These are phyloP conservation scores for Drosophila putrida DNA, from an alignment of 2,888 invertebrate genomes.

Conservation along the genomic window DNA sequence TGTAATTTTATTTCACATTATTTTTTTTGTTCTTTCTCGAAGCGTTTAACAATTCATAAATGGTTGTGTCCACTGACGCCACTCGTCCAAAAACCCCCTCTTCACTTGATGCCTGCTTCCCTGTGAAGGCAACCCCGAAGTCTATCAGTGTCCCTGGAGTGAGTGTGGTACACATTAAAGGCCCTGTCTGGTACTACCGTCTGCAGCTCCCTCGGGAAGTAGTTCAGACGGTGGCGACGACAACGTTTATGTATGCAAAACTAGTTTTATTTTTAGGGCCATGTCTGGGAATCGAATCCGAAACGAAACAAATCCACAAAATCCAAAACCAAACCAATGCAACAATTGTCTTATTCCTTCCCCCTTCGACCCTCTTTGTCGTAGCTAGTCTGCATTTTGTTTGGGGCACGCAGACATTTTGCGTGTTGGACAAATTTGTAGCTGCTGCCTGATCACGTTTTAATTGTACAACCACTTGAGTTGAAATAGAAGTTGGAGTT, in stretches of 20 bases:
- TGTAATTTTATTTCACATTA: background rate
- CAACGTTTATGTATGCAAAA: slow-evolving; percentile 77
- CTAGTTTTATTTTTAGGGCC: slow-evolving; percentile 78
- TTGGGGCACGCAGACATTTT: slow-evolving; percentile 74
- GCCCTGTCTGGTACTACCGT: slow-evolving; percentile 26
- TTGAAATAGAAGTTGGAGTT: slow-evolving; percentile 21
- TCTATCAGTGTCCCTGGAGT: slow-evolving; percentile 29
- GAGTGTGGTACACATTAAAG: slow-evolving; percentile 67
- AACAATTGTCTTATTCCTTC: slow-evolving; percentile 38
- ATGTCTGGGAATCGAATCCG: slow-evolving; percentile 77
- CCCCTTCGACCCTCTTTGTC: background rate
- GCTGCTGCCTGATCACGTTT: slow-evolving; percentile 84
- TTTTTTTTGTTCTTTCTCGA: slow-evolving; percentile 43
- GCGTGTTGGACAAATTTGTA: slow-evolving; percentile 81
- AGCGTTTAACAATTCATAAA: slow-evolving; percentile 80
- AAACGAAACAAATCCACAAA: slow-evolving; percentile 55
- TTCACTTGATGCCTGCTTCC: background rate
- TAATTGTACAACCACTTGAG: slow-evolving; percentile 77
- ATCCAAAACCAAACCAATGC: slow-evolving; percentile 63
- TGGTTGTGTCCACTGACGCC: slow-evolving; percentile 73
- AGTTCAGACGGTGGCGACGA: slow-evolving; percentile 72
- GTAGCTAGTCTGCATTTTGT: slow-evolving; percentile 11
- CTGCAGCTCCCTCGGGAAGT: slow-evolving; percentile 71
- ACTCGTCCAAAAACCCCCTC: slow-evolving; percentile 65
- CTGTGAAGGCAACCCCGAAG: background rate